These are phyloP conservation scores for Sterna hirundo DNA, from an alignment of 2,113 vertebrate species.

Conservation along the genomic window DNA sequence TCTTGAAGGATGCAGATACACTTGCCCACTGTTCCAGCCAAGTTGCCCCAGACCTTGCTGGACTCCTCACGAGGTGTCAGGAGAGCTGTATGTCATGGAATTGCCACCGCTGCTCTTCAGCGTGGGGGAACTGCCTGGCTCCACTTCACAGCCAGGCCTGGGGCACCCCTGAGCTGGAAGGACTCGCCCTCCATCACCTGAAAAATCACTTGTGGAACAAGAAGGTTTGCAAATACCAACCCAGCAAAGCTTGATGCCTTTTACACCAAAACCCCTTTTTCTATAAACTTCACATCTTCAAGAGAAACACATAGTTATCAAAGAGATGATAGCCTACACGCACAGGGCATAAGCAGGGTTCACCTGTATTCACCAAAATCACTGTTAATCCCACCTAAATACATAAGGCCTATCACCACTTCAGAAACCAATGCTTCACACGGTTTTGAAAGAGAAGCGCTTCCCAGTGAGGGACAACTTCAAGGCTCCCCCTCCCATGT, in stretches of 20 bases:
- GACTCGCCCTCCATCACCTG: neutral
- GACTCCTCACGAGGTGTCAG: fast-evolving
- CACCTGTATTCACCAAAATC: neutral
- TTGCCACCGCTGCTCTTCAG: neutral
- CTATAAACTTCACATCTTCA: neutral
- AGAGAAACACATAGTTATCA: neutral
- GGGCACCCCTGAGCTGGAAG: neutral
- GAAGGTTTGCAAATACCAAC: neutral
- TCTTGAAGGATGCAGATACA: too few species aligned
- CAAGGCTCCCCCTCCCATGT: neutral
- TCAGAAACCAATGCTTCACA: neutral
- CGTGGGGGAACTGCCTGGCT: fast-evolving
- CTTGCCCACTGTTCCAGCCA: neutral
- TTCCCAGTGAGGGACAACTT: neutral
- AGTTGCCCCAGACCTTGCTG: neutral
- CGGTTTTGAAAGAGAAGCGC: neutral
- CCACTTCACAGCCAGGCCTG: neutral
- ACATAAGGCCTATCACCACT: neutral
- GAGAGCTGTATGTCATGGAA: neutral
- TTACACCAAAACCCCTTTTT: neutral
- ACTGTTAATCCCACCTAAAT: neutral
- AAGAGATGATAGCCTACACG: neutral
- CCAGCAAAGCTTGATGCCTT: neutral
- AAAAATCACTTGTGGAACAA: neutral
- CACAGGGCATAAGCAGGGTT: neutral